Evolutionary conservation across 2,797 vertebrate genomes (phyloP), one percentile per base, ranked within the genome.

Genomic region (Benthosema pterotum): DNA sequence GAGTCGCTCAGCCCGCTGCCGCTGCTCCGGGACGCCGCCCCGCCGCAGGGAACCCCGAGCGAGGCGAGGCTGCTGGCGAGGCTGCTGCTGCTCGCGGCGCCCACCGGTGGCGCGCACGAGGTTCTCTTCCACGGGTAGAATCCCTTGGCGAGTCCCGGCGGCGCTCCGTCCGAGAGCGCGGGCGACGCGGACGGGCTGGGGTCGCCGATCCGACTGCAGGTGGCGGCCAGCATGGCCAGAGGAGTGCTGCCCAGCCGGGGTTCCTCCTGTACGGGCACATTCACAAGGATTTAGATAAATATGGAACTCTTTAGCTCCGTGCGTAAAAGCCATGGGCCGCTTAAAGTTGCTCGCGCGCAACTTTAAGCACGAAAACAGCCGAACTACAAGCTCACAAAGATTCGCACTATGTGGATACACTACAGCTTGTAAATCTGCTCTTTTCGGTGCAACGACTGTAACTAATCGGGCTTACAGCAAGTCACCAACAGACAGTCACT

Each of bases 171-270:
- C 51, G 95, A 94, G 15, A 96, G 90, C 15, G 66, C 73, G 28
- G 94, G 90, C 56, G 95, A 94, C 71, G 92, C 93, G 8, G 96
- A 95, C 11, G 94, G 91, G 80, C 91, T 93, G 78, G 94, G 91
- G 67, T 96, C 96, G 48, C 96, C 96, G 85, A 98, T 97, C 77
- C 96, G 94, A 82, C 95, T 96, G 89, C 97, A 98, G 88, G 96
- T 97, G 83, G 95, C 96, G 42, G 96, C 96, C 64, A 98, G 88
- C 97, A 98, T 96, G 86, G 96, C 96, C 87, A 98, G 83, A 60
- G 97, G 97, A 74, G 96, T 96, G 76, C 94, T 96, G 91, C 96
- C 94, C 71, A 96, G 84, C 87, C 95, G 90, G 66, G 95, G 95
- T 89, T 98, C 96, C 87, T 98, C 96, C 97, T 98, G 90, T 9